Percentiles rank a stretch among this genome's conserved stretches.
Conservation (phyloP, 2,888 invertebrate species). For the Heliconius charithonia region DNA sequence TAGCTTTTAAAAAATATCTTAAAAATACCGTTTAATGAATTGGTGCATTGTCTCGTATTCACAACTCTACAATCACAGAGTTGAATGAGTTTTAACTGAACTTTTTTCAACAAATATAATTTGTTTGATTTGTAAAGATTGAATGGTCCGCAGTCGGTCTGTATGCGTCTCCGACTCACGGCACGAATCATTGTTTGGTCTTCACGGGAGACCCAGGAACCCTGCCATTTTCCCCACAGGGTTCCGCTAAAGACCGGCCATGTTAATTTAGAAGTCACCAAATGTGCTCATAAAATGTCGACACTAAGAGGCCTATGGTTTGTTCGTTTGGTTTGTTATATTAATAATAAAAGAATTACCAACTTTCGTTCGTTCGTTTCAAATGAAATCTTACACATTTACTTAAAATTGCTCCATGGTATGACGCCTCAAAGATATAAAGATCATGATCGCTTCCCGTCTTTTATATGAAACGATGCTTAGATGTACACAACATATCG, state of each 20-base stretch:
- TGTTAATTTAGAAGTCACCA: constrained; percentile 74
- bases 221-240: constrained; percentile 80
- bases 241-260: constrained; percentile 77
- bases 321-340: constrained; percentile 14
- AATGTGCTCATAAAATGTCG: constrained; percentile 69
- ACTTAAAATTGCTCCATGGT: background rate
- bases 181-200: constrained; percentile 69
- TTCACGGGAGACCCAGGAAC: constrained; percentile 76
- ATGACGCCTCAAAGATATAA: background rate
- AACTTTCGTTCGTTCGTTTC: constrained; percentile 1
- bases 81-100: constrained; percentile 66
- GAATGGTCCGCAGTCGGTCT: constrained; percentile 66
- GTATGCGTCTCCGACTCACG: constrained; percentile 63
- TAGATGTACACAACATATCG: background rate
- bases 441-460: background rate
- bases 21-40: constrained; percentile 27
- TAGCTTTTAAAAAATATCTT: background rate
- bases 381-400: background rate
- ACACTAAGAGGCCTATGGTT: constrained; percentile 61
- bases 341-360: constrained; percentile 5
- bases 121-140: constrained; percentile 81
- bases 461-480: background rate
- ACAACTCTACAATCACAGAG: constrained; percentile 46
- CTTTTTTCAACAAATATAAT: constrained; percentile 79
- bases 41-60: constrained; percentile 39